Conservation (phyloP, 2,113 vertebrate species). For the Sciurus niger region DNA sequence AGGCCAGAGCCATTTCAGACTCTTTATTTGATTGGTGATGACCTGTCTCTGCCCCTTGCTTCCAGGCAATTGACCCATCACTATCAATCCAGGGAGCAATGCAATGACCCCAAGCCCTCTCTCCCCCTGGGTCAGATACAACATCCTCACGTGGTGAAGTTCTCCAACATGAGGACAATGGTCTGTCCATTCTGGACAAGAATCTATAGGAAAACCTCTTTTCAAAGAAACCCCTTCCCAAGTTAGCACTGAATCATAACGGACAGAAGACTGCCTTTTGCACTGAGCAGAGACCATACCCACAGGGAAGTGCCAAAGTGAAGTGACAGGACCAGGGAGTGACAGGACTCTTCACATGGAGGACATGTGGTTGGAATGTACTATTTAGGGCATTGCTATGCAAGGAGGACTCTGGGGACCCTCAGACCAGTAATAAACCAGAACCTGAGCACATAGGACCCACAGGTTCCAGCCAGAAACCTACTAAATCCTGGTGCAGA, state of each 20-base stretch:
- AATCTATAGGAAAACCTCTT: background rate
- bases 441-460: background rate
- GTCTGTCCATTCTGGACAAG: background rate
- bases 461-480: background rate
- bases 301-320: background rate
- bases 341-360: rapidly evolving
- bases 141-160: background rate
- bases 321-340: background rate
- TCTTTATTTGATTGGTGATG: background rate
- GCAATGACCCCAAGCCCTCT: background rate
- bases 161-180: too few species aligned
- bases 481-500: background rate
- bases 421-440: background rate
- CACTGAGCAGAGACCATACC: background rate
- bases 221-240: background rate
- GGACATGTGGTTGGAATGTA: background rate
- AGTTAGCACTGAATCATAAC: background rate
- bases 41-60: background rate
- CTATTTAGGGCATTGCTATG: background rate
- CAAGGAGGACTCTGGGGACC: background rate
- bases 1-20: background rate
- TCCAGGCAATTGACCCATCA: background rate
- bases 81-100: background rate
- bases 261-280: background rate
- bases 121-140: background rate